A percentile compares a stretch with the other conserved stretches of the same genome.
These are phyloP conservation scores for Papilio polyxenes DNA, from an alignment of 1,140 invertebrate species.

Conservation along the genomic window DNA sequence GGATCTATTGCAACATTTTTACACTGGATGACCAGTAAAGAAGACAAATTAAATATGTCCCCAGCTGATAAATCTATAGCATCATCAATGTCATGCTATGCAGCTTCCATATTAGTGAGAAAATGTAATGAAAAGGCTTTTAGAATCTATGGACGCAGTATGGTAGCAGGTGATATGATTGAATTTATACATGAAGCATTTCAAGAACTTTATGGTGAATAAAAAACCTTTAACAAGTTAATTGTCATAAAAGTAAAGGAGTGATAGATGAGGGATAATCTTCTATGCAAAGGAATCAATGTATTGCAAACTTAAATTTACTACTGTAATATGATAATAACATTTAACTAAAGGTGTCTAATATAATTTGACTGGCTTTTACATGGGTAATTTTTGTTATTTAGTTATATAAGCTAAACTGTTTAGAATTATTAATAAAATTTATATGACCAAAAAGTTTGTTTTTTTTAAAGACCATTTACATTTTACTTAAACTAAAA, in stretches of 20 bases:
- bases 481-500: too few species aligned
- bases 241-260: too few species aligned
- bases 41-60: conserved; percentile 58
- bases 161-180: conserved; percentile 93
- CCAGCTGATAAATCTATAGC: conserved; percentile 78
- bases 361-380: neutral
- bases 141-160: conserved; percentile 88
- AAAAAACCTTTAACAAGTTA: conserved; percentile 22
- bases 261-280: too few species aligned
- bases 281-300: too few species aligned
- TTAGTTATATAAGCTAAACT: neutral
- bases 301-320: too few species aligned
- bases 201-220: conserved; percentile 82
- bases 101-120: conserved; percentile 90
- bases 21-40: conserved; percentile 86
- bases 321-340: neutral
- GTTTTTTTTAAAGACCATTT: too few species aligned
- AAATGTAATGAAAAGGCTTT: conserved; percentile 90
- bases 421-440: neutral
- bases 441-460: too few species aligned
- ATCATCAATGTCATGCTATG: conserved; percentile 89
- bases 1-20: conserved; percentile 92
- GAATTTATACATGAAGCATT: conserved; percentile 88
- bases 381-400: neutral
- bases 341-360: conserved; percentile 25